phyloP scores from a whole-genome alignment of 1,140 invertebrate genomes.

The Yoshiicerus persimilis region DNA sequence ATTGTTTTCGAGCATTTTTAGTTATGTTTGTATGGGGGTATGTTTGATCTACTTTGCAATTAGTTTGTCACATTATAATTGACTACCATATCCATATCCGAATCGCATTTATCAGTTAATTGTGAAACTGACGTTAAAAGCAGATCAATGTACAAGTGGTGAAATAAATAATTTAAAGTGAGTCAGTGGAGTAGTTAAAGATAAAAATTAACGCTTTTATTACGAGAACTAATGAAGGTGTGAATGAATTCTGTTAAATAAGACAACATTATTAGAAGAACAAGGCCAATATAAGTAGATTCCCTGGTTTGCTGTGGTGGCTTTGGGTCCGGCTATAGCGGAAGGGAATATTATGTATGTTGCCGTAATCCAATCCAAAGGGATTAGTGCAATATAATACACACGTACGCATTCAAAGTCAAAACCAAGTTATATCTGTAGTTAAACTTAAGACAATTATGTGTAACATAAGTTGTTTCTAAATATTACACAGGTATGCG shows the following conservation, averaged over 20 bases:
- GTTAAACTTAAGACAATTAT: not conserved
- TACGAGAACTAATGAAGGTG: slow-evolving; percentile 9
- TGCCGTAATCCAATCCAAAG: not conserved
- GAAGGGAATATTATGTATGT: not conserved
- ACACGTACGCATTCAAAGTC: not conserved
- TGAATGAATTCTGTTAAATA: slow-evolving; percentile 11
- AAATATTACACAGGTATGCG: not conserved
- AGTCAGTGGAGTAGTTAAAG: slow-evolving; percentile 1
- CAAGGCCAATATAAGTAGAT: not conserved
- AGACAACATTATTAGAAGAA: not conserved
- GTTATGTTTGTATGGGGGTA: not conserved
- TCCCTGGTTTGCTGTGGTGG: not conserved
- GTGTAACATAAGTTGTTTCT: not conserved
- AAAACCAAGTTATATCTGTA: no score
- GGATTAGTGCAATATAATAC: not conserved
- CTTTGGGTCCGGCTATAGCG: not conserved
- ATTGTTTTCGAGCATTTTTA: not conserved
- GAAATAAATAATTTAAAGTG: not conserved
- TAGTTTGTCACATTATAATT: not conserved
- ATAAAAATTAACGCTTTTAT: not conserved
- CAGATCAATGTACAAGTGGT: not conserved
- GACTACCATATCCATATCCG: not conserved
- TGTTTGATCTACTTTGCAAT: no score
- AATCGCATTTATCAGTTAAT: not conserved
- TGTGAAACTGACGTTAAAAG: not conserved